These are phyloP conservation scores for Ichneumoninae sp. DNA, from an alignment of 2,888 invertebrate genomes.

Conservation along the genomic window DNA sequence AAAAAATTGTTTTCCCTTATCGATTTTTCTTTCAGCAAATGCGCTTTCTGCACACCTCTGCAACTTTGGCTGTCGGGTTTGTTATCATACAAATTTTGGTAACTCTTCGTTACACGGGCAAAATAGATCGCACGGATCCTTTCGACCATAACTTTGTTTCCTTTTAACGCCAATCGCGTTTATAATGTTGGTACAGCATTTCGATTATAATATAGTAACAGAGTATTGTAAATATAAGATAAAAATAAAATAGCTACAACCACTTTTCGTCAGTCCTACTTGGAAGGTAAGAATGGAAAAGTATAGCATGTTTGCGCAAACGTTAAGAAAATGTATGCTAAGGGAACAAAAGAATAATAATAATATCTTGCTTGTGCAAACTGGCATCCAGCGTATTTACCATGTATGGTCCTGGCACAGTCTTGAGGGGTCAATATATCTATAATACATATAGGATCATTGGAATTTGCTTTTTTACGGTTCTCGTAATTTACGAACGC, in stretches of 20 bases:
- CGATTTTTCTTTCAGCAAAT: neutral
- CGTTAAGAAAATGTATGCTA: constrained; percentile 19
- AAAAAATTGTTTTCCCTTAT: neutral
- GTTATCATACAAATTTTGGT: neutral
- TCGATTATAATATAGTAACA: constrained; percentile 23
- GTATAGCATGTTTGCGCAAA: neutral
- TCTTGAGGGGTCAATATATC: constrained; percentile 53
- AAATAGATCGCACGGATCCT: constrained; percentile 13
- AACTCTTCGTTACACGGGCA: constrained; percentile 5
- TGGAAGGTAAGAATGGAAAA: constrained; percentile 45
- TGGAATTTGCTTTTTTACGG: constrained; percentile 16
- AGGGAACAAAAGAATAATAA: constrained; percentile 40
- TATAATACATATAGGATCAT: constrained; percentile 43
- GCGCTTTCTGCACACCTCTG: neutral
- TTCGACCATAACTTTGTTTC: constrained; percentile 1
- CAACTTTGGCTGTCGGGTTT: neutral
- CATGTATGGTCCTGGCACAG: constrained; percentile 66
- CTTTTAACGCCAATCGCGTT: constrained; percentile 24
- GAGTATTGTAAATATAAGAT: neutral
- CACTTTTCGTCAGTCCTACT: constrained; percentile 33
- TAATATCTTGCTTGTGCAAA: constrained; percentile 29
- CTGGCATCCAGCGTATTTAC: constrained; percentile 53
- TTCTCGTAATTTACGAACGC: neutral
- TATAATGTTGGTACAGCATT: constrained; percentile 46
- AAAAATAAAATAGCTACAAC: constrained; percentile 33